Evolutionary conservation across 2,797 vertebrate species (phyloP).

Genomic region (Eulemur mongoz): DNA sequence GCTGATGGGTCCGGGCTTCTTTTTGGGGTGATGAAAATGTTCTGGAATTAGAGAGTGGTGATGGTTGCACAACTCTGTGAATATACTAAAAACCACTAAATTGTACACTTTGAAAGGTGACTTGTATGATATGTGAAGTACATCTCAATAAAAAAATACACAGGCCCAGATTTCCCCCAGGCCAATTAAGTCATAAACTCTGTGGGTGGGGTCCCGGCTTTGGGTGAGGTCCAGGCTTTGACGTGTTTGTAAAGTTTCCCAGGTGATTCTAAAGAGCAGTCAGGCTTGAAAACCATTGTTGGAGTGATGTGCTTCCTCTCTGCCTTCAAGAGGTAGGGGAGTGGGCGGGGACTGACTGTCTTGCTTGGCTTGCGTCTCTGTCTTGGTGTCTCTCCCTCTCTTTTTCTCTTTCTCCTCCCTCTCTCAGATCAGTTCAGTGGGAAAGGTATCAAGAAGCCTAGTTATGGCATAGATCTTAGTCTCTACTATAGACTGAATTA

Average conservation of each 20-base stretch:
- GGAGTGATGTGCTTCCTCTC: not conserved
- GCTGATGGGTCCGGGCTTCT: not conserved
- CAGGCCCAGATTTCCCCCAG: not conserved
- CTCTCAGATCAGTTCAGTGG: not conserved
- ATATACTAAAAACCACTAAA: not conserved
- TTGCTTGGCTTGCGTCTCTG: not conserved
- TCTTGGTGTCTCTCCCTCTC: not conserved
- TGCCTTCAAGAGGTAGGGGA: no score
- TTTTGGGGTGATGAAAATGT: not conserved
- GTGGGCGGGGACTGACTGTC: no score
- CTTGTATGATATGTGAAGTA: not conserved
- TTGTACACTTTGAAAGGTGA: not conserved
- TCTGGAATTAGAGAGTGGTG: not conserved
- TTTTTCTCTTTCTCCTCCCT: no score
- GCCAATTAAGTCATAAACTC: not conserved
- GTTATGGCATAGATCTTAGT: not conserved
- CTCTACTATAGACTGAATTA: not conserved
- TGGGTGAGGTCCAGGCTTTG: no score
- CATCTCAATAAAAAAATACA: not conserved
- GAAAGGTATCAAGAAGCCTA: not conserved
- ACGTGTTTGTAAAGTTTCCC: not conserved
- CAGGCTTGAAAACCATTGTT: not conserved
- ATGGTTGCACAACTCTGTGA: not conserved
- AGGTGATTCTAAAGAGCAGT: not conserved
- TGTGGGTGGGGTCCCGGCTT: not conserved